Conservation (phyloP, 2,797 vertebrate genomes). For the Hypotaenidia okinawae region DNA sequence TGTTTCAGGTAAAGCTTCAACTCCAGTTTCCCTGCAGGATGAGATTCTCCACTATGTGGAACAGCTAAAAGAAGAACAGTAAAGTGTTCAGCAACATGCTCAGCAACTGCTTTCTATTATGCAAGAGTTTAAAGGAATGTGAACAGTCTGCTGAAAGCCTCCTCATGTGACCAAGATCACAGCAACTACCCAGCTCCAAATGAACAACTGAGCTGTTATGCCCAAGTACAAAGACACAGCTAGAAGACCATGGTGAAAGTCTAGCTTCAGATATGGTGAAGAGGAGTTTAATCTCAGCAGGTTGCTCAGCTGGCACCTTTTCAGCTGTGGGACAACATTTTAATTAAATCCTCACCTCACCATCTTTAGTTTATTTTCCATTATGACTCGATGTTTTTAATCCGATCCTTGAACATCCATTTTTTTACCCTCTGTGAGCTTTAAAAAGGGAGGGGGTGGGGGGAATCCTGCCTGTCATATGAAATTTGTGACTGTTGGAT, state of each 20-base stretch:
- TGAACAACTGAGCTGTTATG: not conserved
- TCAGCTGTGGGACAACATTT: not conserved
- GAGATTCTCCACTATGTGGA: conserved; percentile 77
- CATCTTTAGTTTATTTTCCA: not conserved
- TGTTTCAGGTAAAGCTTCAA: not conserved
- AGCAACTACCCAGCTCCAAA: not conserved
- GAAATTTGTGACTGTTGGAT: not conserved
- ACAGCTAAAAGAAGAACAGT: conserved; percentile 81
- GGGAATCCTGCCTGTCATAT: not conserved
- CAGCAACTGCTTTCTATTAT: conserved; percentile 86
- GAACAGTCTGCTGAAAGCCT: conserved; percentile 13
- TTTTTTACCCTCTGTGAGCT: not conserved
- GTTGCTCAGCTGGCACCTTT: not conserved
- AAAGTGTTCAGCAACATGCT: conserved; percentile 79
- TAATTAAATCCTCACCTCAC: conserved; percentile 5
- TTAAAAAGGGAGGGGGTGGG: not conserved
- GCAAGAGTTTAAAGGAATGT: conserved; percentile 89
- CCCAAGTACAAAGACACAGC: not conserved
- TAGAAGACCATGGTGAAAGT: not conserved
- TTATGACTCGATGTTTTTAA: not conserved
- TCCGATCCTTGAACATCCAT: not conserved
- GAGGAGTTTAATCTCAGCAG: not conserved
- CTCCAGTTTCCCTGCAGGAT: conserved; percentile 46
- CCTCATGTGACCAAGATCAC: conserved; percentile 41
- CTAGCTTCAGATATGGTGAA: not conserved